Percentiles rank a stretch among this genome's conserved stretches.
Conservation (phyloP, 2,888 invertebrate genomes). For the Drosophila aldrichi region DNA sequence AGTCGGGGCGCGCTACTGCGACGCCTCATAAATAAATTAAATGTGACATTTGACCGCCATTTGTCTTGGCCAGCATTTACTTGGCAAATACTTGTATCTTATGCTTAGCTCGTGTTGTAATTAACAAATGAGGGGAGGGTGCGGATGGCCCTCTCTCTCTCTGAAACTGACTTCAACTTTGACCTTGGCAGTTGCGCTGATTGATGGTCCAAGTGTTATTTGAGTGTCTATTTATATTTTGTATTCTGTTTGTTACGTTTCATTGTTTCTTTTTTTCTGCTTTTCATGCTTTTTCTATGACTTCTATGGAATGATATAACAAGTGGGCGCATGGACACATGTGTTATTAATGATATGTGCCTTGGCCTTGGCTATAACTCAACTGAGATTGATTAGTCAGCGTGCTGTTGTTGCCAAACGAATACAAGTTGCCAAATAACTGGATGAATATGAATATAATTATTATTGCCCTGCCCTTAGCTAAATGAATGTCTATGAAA, state of each 20-base stretch:
- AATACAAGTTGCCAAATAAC: conserved; percentile 9
- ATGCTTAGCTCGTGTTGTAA: conserved; percentile 53
- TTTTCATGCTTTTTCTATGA: neutral
- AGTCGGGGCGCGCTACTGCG: neutral
- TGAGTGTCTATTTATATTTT: conserved; percentile 63
- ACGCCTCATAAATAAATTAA: conserved; percentile 73
- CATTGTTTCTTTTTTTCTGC: conserved; percentile 9
- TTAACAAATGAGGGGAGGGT: conserved; percentile 42
- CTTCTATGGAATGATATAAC: conserved; percentile 58
- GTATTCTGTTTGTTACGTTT: conserved; percentile 20
- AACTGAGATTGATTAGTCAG: conserved; percentile 65
- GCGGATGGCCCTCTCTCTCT: neutral
- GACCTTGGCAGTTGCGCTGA: conserved; percentile 70
- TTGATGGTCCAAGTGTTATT: conserved; percentile 74
- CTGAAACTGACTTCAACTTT: conserved; percentile 6
- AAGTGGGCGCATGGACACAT: conserved; percentile 30
- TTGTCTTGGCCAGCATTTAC: conserved; percentile 62
- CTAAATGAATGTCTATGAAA: no score
- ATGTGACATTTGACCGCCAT: conserved; percentile 80
- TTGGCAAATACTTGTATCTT: conserved; percentile 62
- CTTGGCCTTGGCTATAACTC: conserved; percentile 48
- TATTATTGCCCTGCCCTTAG: neutral
- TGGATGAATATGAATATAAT: conserved; percentile 22
- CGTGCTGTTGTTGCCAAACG: conserved; percentile 11
- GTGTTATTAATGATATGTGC: conserved; percentile 67